phyloP scores from a whole-genome alignment of 2,888 invertebrate species.

The Cryptus viduatorius region DNA sequence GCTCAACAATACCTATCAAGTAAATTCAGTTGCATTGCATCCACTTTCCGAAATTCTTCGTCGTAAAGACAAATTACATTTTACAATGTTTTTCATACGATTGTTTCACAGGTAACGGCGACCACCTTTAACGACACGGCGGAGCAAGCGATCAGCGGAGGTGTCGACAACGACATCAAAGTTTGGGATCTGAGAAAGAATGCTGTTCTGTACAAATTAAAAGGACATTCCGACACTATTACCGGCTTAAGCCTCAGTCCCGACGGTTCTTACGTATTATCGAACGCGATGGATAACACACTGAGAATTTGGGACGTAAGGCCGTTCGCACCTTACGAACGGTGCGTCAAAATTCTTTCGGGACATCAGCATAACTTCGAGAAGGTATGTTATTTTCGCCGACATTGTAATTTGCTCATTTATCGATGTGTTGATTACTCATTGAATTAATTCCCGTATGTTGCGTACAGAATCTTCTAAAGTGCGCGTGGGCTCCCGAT shows the following conservation, averaged over 20 bases:
- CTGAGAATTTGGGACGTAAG: constrained; percentile 98
- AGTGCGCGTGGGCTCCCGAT: constrained; percentile 97
- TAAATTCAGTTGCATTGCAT: constrained; percentile 70
- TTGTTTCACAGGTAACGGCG: constrained; percentile 88
- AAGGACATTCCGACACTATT: constrained; percentile 98
- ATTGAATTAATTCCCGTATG: not conserved
- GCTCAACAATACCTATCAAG: constrained; percentile 91
- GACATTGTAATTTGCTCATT: constrained; percentile 3
- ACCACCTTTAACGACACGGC: constrained; percentile 98
- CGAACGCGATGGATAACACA: constrained; percentile 99
- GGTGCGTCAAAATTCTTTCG: constrained; percentile 96
- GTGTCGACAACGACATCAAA: constrained; percentile 98
- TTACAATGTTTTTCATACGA: not conserved
- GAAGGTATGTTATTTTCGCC: constrained; percentile 86
- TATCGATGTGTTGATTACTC: constrained; percentile 22
- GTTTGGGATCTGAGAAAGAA: constrained; percentile 98
- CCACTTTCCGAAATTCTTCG: not conserved
- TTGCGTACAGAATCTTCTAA: constrained; percentile 90
- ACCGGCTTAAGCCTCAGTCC: constrained; percentile 95
- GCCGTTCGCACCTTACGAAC: constrained; percentile 96
- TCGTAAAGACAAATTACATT: not conserved
- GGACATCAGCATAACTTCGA: constrained; percentile 99
- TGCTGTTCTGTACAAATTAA: constrained; percentile 92
- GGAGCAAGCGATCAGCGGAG: constrained; percentile 97
- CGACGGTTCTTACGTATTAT: constrained; percentile 95